Conservation (phyloP, 2,113 vertebrate species). For the Oceanites oceanicus region DNA sequence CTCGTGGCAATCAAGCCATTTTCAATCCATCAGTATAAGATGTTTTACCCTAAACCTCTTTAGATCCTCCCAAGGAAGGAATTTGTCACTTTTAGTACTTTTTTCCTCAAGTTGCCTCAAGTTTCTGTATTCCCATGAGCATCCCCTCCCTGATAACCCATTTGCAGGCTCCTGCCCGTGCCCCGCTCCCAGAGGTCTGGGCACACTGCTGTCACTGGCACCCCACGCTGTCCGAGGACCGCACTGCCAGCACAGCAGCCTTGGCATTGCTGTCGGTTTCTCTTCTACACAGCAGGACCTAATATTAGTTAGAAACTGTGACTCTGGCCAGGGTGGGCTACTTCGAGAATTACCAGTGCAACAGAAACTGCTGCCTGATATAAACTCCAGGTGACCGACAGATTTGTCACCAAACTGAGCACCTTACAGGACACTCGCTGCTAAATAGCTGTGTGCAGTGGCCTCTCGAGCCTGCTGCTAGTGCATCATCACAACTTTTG, state of each 20-base stretch:
- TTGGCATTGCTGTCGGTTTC: neutral
- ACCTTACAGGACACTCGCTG: neutral
- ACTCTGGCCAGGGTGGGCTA: neutral
- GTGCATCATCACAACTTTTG: neutral
- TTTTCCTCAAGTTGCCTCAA: neutral
- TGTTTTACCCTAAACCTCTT: neutral
- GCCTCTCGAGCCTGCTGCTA: neutral
- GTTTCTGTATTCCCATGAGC: neutral
- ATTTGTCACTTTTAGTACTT: neutral
- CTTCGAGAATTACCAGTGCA: neutral
- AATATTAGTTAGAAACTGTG: neutral
- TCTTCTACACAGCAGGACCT: neutral
- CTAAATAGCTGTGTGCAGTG: neutral
- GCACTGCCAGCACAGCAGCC: fast-evolving
- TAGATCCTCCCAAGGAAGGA: neutral
- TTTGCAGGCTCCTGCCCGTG: neutral
- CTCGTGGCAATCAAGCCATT: neutral
- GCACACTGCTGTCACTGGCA: neutral
- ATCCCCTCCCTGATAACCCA: neutral
- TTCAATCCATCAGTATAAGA: neutral
- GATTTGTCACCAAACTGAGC: neutral
- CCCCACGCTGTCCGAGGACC: fast-evolving
- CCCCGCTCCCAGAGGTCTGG: neutral
- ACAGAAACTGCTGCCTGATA: neutral
- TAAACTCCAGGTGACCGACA: neutral